These are phyloP conservation scores for Myxocyprinus asiaticus DNA, from an alignment of 2,113 vertebrate species.

Conservation along the genomic window DNA sequence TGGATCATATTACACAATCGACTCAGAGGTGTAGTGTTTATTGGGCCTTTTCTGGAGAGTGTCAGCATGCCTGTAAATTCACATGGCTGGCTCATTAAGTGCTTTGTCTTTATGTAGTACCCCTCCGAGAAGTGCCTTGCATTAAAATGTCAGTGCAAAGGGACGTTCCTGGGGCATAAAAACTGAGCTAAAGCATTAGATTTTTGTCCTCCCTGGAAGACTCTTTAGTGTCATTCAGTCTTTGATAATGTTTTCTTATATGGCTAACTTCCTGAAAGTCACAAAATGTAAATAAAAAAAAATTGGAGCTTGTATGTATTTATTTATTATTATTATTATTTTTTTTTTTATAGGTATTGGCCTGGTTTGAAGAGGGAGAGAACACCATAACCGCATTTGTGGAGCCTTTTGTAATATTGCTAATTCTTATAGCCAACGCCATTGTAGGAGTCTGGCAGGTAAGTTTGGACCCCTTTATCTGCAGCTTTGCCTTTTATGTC, in stretches of 20 bases:
- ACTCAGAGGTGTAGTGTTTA: background rate
- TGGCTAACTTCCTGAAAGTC: background rate
- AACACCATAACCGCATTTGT: slow-evolving; percentile 97
- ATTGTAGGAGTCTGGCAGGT: slow-evolving; percentile 99
- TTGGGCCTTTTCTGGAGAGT: background rate
- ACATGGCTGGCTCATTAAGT: background rate
- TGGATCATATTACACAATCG: slow-evolving; percentile 13
- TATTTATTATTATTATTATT: background rate
- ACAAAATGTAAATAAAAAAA: background rate
- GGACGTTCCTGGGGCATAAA: background rate
- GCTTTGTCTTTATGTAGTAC: background rate
- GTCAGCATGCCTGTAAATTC: slow-evolving; percentile 1
- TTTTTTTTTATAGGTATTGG: slow-evolving; percentile 83
- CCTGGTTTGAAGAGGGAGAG: slow-evolving; percentile 99
- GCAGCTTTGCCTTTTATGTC: background rate
- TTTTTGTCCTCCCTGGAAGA: background rate
- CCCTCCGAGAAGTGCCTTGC: no score
- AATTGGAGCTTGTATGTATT: background rate
- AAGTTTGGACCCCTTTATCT: slow-evolving; percentile 55
- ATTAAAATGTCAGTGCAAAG: background rate
- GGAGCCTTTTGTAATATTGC: slow-evolving; percentile 97
- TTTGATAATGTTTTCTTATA: background rate
- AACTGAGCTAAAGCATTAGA: background rate
- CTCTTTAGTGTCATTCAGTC: background rate
- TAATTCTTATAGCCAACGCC: slow-evolving; percentile 97